These are phyloP conservation scores for Chlorops oryzae DNA, from an alignment of 1,140 invertebrate genomes.

Conservation along the genomic window DNA sequence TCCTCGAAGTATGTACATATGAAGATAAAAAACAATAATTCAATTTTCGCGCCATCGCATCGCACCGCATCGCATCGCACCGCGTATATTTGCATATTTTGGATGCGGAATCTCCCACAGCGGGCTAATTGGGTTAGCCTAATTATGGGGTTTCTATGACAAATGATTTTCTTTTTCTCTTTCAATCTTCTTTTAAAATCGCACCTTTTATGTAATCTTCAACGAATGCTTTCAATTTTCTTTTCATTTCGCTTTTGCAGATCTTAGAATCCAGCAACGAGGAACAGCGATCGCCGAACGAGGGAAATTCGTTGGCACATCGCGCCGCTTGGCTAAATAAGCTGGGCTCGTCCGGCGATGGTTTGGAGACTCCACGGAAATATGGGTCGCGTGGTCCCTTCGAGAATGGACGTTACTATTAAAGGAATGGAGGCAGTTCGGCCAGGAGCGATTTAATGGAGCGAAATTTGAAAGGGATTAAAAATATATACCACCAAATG, in stretches of 20 bases:
- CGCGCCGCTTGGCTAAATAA: slow-evolving; percentile 17
- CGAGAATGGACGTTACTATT: slow-evolving; percentile 18
- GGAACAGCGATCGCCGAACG: slow-evolving; percentile 29
- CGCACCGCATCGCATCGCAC: too few relatives aligned
- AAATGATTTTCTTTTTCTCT: too few relatives aligned
- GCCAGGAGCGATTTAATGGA: too few relatives aligned
- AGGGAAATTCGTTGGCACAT: slow-evolving; percentile 14
- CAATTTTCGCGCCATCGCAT: too few relatives aligned
- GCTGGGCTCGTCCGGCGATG: slow-evolving; percentile 8
- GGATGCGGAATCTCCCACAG: too few relatives aligned
- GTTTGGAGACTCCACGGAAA: slow-evolving; percentile 7
- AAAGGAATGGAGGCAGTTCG: too few relatives aligned
- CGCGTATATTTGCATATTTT: too few relatives aligned
- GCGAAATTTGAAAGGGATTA: neutral
- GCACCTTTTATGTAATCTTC: neutral
- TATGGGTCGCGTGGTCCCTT: slow-evolving; percentile 12
- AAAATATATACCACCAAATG: neutral
- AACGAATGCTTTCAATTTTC: neutral
- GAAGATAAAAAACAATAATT: too few relatives aligned
- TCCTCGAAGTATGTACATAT: too few relatives aligned
- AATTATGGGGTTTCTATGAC: too few relatives aligned
- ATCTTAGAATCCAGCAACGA: slow-evolving; percentile 47
- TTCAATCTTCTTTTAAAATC: neutral
- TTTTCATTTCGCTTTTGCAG: slow-evolving; percentile 27
- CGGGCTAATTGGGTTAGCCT: too few relatives aligned